Conservation (phyloP, 2,888 invertebrate genomes). For the Cheilosia impressa region DNA sequence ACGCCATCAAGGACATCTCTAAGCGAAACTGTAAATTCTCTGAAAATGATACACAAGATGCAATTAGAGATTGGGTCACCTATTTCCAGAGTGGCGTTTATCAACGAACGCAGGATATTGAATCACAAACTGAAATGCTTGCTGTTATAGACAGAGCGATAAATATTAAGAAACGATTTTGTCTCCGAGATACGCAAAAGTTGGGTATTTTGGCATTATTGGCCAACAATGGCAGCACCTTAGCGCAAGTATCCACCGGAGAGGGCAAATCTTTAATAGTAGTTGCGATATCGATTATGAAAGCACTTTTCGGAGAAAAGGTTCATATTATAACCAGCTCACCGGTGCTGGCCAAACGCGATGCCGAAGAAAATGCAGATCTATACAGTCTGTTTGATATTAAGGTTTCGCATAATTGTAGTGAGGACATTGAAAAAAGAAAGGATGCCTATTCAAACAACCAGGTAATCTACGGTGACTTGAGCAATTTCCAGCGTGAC, state of each 20-base stretch:
- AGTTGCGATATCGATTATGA: slow-evolving; percentile 1
- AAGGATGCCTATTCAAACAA: slow-evolving; percentile 7
- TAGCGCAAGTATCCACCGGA: slow-evolving; percentile 6
- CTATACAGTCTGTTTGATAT: neutral
- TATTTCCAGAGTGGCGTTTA: neutral
- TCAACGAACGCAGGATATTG: neutral
- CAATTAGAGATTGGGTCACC: neutral
- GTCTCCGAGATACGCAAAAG: neutral
- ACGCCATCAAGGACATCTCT: no score
- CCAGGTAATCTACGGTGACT: slow-evolving; percentile 6
- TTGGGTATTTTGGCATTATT: slow-evolving; percentile 1
- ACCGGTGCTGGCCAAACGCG: neutral
- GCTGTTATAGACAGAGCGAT: slow-evolving; percentile 1
- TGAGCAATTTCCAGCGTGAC: slow-evolving; percentile 45
- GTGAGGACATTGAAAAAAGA: slow-evolving; percentile 1
- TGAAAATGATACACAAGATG: neutral
- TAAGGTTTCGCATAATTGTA: neutral
- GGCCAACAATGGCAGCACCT: neutral
- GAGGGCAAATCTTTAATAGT: slow-evolving; percentile 19
- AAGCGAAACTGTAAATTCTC: no score
- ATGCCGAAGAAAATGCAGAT: neutral
- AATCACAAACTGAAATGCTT: neutral
- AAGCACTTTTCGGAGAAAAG: neutral
- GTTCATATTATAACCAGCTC: slow-evolving; percentile 10
- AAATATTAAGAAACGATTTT: neutral